A percentile compares a stretch with the other conserved stretches of the same genome.
phyloP scores from a whole-genome alignment of 2,113 vertebrate genomes.

The Phyllopteryx taeniolatus region DNA sequence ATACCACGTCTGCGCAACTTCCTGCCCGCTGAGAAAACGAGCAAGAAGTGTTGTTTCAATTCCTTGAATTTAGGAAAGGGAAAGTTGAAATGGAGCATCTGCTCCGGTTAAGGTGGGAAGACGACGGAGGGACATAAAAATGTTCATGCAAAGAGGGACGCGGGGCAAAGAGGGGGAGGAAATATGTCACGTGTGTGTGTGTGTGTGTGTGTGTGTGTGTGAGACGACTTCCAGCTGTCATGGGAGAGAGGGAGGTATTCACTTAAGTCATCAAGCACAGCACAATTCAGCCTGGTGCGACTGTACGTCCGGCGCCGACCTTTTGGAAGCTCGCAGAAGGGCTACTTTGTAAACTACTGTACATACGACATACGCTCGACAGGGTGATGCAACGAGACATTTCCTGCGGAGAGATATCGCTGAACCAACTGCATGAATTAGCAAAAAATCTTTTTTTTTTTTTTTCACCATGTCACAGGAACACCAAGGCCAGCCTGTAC shows the following conservation, averaged over 20 bases:
- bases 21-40: slow-evolving; percentile 35
- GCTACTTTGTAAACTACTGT: too few species aligned
- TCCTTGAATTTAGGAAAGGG: slow-evolving; percentile 15
- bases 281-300: too few species aligned
- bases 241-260: too few species aligned
- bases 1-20: slow-evolving; percentile 48
- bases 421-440: slow-evolving; percentile 5
- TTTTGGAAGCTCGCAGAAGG: too few species aligned
- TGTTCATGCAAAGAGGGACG: not conserved
- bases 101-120: not conserved
- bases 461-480: slow-evolving; percentile 5
- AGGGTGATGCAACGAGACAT: not conserved
- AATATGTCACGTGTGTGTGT: slow-evolving; percentile 49
- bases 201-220: slow-evolving; percentile 35
- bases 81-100: not conserved
- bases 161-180: slow-evolving; percentile 46
- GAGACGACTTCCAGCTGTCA: slow-evolving; percentile 62
- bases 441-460: not conserved
- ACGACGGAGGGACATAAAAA: not conserved
- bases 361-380: too few species aligned
- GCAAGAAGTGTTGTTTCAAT: slow-evolving; percentile 38
- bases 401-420: not conserved
- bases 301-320: too few species aligned
- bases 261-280: too few species aligned
- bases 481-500: not conserved